A percentile compares a stretch with the other conserved stretches of the same genome.
Evolutionary conservation across 2,888 invertebrate species (phyloP).

Genomic region (Caenorhabditis sp.): DNA sequence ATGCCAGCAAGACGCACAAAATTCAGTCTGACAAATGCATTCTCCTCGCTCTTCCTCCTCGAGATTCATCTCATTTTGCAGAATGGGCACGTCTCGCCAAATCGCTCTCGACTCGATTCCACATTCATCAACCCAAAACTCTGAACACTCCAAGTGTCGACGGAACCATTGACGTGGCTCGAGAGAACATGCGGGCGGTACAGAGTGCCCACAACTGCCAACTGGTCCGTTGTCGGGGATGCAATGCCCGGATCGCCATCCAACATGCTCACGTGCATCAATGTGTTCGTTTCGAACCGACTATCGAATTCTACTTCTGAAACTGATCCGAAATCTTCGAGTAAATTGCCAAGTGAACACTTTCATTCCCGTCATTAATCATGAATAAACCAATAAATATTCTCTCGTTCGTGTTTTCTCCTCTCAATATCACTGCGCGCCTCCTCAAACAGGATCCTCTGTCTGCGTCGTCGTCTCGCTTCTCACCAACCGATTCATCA

Average conservation of each 20-base stretch:
- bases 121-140: constrained; percentile 43
- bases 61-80: too few species aligned
- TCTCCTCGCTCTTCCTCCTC: too few species aligned
- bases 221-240: constrained; percentile 49
- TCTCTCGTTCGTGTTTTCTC: not conserved
- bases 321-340: not conserved
- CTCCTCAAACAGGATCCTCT: constrained; percentile 29
- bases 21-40: too few species aligned
- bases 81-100: constrained; percentile 31
- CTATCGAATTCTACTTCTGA: constrained; percentile 61
- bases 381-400: constrained; percentile 30
- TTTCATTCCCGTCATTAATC: not conserved
- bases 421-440: constrained; percentile 12
- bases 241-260: constrained; percentile 51
- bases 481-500: not conserved
- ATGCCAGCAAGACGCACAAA: too few species aligned
- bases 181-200: constrained; percentile 53
- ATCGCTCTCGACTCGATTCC: constrained; percentile 21
- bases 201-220: constrained; percentile 53
- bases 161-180: constrained; percentile 55
- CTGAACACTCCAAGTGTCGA: constrained; percentile 52
- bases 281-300: constrained; percentile 58
- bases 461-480: constrained; percentile 1
- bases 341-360: not conserved
- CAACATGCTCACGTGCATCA: constrained; percentile 48